Evolutionary conservation across 2,888 invertebrate genomes (phyloP), one percentile per base, ranked within the genome.

Genomic region (Drosophila suboccidentalis): DNA sequence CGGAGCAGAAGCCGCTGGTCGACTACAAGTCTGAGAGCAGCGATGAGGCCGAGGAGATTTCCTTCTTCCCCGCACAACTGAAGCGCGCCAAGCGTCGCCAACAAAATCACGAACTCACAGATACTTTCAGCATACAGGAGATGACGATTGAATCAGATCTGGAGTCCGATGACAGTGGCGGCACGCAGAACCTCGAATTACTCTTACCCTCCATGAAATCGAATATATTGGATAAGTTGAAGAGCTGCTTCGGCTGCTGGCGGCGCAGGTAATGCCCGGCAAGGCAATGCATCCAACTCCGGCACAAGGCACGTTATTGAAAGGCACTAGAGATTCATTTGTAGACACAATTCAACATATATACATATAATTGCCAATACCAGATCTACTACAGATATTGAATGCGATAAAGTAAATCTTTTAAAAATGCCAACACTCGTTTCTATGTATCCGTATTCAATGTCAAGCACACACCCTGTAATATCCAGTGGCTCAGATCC

Each of bases 381-480:
- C 58, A 66, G 47, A 29, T 59, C 65, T 73, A 64, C 63, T 67
- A 71, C 70, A 72, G 72, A 69, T 68, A 54, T 60, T 55, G 55
- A 62, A 49, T 34, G 15, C 50, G 38, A 79, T 75, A 69, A 55
- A 69, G 55, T 41, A 38, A 44, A 50, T 55, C 62, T 63, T 60
- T 34, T 57, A 46, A 64, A 63, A 58, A 38, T 46, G 47, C 46
- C 19, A 66, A 41, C 6, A 49, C 8, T 44, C 8, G 32, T 43
- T 46, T 54, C 15, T 78, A 88, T 41, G 49, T 65, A 59, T 98
- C 98, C 0, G 96, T 96, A 92, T 98, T 98, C 87, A 98, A 94
- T 62, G 96, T 94, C 57, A 98, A 94, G 90, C 97, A 97, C 72
- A 97, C 97, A 11, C 98, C 97, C 92, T 98, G 97, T 51, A 98